Percentiles rank a stretch among this genome's conserved stretches.
Evolutionary conservation across 2,888 invertebrate genomes (phyloP).

Genomic region (Trissolcus japonicus): DNA sequence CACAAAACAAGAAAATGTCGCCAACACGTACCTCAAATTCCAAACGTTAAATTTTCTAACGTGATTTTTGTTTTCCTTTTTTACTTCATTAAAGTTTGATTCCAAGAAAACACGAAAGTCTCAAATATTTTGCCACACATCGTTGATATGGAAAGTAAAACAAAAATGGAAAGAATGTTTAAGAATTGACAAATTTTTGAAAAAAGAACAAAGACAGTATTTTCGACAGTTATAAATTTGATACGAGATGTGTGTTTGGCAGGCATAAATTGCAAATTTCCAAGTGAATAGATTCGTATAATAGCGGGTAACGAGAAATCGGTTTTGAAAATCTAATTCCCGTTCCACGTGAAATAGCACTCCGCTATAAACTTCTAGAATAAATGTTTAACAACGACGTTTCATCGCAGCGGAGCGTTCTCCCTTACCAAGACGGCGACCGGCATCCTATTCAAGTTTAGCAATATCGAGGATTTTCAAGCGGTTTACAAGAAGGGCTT

Average conservation of each 20-base stretch:
- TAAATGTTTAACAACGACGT: conserved; percentile 53
- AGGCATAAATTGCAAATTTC: conserved; percentile 57
- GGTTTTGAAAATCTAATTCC: conserved; percentile 58
- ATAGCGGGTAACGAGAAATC: conserved; percentile 58
- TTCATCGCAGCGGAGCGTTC: conserved; percentile 83
- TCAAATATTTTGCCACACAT: no score
- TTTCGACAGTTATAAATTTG: conserved; percentile 38
- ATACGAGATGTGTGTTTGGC: conserved; percentile 52
- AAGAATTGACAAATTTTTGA: neutral
- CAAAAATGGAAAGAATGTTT: neutral
- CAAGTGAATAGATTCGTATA: conserved; percentile 56
- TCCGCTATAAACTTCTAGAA: conserved; percentile 56
- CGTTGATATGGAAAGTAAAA: no score
- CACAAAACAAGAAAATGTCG: conserved; percentile 11
- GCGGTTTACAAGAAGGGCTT: conserved; percentile 91
- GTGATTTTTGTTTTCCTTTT: no score
- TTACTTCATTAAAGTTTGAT: no score
- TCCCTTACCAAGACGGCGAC: conserved; percentile 92
- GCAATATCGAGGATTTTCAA: conserved; percentile 90
- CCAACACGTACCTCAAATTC: conserved; percentile 12
- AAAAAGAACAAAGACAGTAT: neutral
- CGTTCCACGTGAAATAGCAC: conserved; percentile 53
- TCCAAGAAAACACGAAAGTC: no score
- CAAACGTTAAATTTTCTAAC: neutral
- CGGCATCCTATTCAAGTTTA: conserved; percentile 92